Percentiles rank a stretch among this genome's conserved stretches.
Conservation (phyloP, 2,113 vertebrate genomes). For the Candoia aspera region DNA sequence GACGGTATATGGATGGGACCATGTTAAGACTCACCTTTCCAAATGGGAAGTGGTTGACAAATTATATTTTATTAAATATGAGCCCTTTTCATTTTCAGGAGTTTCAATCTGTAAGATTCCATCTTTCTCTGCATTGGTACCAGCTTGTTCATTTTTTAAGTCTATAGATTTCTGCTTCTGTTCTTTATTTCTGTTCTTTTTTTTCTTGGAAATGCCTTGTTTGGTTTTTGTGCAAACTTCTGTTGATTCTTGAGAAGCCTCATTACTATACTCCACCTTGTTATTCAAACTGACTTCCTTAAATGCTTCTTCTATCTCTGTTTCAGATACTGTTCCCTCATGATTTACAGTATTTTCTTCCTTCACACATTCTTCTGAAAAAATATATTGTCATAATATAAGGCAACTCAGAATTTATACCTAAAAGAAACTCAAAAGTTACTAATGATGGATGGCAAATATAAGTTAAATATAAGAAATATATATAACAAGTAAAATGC, state of each 20-base stretch:
- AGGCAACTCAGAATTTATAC: neutral
- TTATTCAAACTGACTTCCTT: neutral
- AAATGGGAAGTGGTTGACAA: constrained; percentile 81
- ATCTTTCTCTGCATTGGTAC: constrained; percentile 46
- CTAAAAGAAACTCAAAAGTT: neutral
- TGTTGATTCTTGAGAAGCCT: constrained; percentile 26
- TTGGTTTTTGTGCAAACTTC: constrained; percentile 19
- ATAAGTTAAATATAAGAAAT: neutral
- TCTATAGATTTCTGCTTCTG: constrained; percentile 43
- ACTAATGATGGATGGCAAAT: neutral
- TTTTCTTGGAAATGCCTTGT: constrained; percentile 33
- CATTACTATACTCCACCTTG: constrained; percentile 40
- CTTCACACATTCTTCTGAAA: constrained; percentile 47
- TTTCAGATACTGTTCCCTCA: constrained; percentile 14
- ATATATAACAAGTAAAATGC: neutral
- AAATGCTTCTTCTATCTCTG: constrained; percentile 25
- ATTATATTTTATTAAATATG: constrained; percentile 78
- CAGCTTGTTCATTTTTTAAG: constrained; percentile 25
- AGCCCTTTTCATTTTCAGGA: constrained; percentile 58
- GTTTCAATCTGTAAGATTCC: constrained; percentile 33
- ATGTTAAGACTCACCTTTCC: constrained; percentile 78
- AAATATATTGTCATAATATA: neutral
- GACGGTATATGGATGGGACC: neutral
- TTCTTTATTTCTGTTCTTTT: constrained; percentile 53
- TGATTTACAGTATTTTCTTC: constrained; percentile 34